These are phyloP conservation scores for Trididemnum miniatum DNA, from an alignment of 23 tunicate species.

Conservation along the genomic window DNA sequence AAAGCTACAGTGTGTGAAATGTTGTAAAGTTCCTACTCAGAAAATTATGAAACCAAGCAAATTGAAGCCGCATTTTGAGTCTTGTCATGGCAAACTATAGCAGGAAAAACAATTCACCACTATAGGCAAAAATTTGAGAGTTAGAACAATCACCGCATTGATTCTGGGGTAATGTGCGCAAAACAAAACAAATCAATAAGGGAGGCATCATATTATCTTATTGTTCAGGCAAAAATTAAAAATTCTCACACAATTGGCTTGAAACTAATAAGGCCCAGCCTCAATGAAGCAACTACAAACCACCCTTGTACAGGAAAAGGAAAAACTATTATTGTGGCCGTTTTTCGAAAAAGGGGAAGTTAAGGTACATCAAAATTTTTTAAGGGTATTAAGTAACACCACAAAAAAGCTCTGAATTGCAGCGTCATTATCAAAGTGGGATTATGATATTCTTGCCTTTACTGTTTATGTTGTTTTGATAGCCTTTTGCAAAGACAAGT, in stretches of 20 bases:
- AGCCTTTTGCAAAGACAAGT: too few relatives aligned
- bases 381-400: background rate
- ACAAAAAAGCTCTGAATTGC: too few relatives aligned
- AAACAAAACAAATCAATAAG: background rate
- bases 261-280: background rate
- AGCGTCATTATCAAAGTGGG: too few relatives aligned
- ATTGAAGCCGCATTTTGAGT: conserved; percentile 30
- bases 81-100: conserved; percentile 33
- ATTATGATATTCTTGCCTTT: too few relatives aligned
- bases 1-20: too few relatives aligned
- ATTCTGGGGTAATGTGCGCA: background rate
- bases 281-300: too few relatives aligned
- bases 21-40: conserved; percentile 25
- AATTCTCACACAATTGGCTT: background rate
- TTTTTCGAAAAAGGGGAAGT: background rate
- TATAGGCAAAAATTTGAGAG: conserved; percentile 22
- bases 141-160: conserved; percentile 22
- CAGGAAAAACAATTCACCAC: conserved; percentile 35
- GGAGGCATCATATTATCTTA: background rate
- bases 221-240: background rate
- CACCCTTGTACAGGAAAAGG: too few relatives aligned
- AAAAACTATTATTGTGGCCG: background rate
- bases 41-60: conserved; percentile 35
- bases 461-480: too few relatives aligned
- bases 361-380: background rate